Percentiles rank a stretch among this genome's conserved stretches.
Conservation (phyloP, 2,888 invertebrate genomes). For the Morpho helenor region DNA sequence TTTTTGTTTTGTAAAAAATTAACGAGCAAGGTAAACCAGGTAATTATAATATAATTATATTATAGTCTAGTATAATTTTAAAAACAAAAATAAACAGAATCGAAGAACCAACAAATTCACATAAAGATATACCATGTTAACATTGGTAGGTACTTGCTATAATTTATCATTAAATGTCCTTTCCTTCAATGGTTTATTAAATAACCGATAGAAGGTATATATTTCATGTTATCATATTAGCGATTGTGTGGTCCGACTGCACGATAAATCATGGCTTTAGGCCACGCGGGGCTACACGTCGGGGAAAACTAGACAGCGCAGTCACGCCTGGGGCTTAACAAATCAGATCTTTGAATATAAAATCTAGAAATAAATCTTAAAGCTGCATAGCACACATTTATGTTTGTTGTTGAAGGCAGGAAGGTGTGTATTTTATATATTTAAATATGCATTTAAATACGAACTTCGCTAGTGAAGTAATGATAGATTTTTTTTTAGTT, state of each 20-base stretch:
- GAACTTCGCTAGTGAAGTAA: no score
- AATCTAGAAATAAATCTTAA: conserved; percentile 15
- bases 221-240: conserved; percentile 25
- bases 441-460: no score
- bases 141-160: not conserved
- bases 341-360: conserved; percentile 20
- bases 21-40: no score
- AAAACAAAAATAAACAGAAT: no score
- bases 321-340: conserved; percentile 22
- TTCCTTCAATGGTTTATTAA: conserved; percentile 5
- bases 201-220: conserved; percentile 11
- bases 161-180: not conserved
- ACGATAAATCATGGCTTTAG: conserved; percentile 23
- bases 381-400: not conserved
- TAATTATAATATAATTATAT: no score
- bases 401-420: not conserved
- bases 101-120: no score
- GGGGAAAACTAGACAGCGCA: conserved; percentile 15
- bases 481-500: no score
- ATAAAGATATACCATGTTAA: no score
- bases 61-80: no score
- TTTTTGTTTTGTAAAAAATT: no score
- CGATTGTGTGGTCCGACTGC: conserved; percentile 22
- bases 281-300: conserved; percentile 21
- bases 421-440: no score